Conservation (phyloP, 2,888 invertebrate species). For the Hemaris fuciformis region DNA sequence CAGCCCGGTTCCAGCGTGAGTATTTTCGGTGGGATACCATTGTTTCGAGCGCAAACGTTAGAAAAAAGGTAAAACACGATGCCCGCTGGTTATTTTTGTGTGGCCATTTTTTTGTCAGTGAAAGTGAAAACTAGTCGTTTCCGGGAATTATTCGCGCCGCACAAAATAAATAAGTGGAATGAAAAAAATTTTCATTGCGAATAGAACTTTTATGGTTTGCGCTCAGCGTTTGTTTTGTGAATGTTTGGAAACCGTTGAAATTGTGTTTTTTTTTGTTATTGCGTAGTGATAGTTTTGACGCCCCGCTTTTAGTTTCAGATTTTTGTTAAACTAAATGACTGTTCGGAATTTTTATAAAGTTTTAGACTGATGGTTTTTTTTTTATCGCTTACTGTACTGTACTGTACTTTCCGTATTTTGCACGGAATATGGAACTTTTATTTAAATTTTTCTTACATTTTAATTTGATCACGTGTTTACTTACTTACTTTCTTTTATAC, state of each 20-base stretch:
- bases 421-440: too few relatives aligned
- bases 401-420: too few relatives aligned
- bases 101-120: conserved; percentile 30
- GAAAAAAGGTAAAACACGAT: conserved; percentile 27
- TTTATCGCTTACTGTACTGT: too few relatives aligned
- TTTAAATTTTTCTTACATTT: too few relatives aligned
- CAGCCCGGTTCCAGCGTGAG: conserved; percentile 23
- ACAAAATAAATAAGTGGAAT: conserved; percentile 22
- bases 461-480: too few relatives aligned
- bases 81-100: conserved; percentile 33
- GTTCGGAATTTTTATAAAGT: background rate
- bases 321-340: background rate
- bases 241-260: background rate
- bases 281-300: background rate
- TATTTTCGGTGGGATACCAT: conserved; percentile 31
- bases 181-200: conserved; percentile 16
- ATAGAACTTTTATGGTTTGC: conserved; percentile 11
- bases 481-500: too few relatives aligned
- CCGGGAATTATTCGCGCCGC: conserved; percentile 14
- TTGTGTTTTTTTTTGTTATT: background rate
- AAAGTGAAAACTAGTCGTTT: conserved; percentile 39
- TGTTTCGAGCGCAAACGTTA: conserved; percentile 33
- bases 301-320: background rate
- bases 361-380: background rate
- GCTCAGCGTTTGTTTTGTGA: conserved; percentile 20